A percentile compares a stretch with the other conserved stretches of the same genome.
These are phyloP conservation scores for Hesperia comma DNA, from an alignment of 2,888 invertebrate genomes.

Conservation along the genomic window DNA sequence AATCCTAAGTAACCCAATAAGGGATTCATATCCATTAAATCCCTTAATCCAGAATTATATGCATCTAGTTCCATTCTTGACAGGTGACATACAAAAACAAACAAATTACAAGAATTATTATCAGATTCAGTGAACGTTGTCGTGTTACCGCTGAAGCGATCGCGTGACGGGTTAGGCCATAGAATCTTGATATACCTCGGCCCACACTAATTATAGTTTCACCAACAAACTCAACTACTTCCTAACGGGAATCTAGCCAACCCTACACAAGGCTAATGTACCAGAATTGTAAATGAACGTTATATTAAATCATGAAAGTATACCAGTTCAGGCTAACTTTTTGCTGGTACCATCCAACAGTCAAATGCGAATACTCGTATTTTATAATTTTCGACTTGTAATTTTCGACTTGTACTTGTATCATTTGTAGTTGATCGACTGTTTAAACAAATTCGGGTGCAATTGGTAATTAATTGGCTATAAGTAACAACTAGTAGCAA, in stretches of 20 bases:
- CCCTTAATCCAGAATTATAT: not conserved
- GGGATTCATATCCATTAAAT: too few relatives aligned
- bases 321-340: slow-evolving; percentile 16
- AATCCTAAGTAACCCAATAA: too few relatives aligned
- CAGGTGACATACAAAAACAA: slow-evolving; percentile 49
- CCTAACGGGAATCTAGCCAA: slow-evolving; percentile 29
- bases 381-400: too few relatives aligned
- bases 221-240: slow-evolving; percentile 51
- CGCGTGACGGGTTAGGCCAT: slow-evolving; percentile 65
- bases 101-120: slow-evolving; percentile 60
- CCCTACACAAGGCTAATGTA: slow-evolving; percentile 24
- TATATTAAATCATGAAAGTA: slow-evolving; percentile 24
- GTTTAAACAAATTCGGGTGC: too few relatives aligned
- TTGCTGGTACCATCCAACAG: slow-evolving; percentile 5
- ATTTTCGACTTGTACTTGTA: too few relatives aligned
- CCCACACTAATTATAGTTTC: slow-evolving; percentile 75
- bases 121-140: slow-evolving; percentile 65
- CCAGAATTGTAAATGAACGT: slow-evolving; percentile 19
- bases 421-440: too few relatives aligned
- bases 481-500: too few relatives aligned
- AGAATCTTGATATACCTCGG: slow-evolving; percentile 70
- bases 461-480: too few relatives aligned
- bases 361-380: not conserved
- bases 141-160: slow-evolving; percentile 69
- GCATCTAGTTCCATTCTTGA: slow-evolving; percentile 28